Evolutionary conservation across 2,888 invertebrate genomes (phyloP).

Genomic region (Scaptomyza parva): DNA sequence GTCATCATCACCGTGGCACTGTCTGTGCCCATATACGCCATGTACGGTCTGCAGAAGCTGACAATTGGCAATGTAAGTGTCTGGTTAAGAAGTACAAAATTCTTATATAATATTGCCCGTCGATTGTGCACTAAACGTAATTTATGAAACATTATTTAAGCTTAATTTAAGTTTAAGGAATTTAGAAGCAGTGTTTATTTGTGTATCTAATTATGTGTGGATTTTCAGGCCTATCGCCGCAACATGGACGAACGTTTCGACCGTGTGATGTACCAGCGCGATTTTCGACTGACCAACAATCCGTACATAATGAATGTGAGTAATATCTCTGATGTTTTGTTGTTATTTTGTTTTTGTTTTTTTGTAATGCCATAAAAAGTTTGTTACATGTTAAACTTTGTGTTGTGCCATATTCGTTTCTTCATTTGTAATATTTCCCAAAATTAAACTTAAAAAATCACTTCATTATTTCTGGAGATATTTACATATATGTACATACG

Average conservation of each 20-base stretch:
- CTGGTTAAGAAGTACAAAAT: constrained; percentile 44
- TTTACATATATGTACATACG: no score
- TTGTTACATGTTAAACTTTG: constrained; percentile 4
- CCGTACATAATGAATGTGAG: constrained; percentile 88
- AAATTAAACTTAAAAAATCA: background rate
- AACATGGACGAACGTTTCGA: constrained; percentile 86
- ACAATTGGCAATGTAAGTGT: constrained; percentile 88
- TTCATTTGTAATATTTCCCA: background rate
- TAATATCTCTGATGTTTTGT: constrained; percentile 34
- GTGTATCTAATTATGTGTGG: background rate
- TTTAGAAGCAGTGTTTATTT: constrained; percentile 1
- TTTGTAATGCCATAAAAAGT: constrained; percentile 4
- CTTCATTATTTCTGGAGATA: background rate
- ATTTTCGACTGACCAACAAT: constrained; percentile 87
- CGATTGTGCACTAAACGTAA: constrained; percentile 56
- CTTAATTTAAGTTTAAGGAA: constrained; percentile 10
- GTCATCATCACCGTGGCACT: constrained; percentile 87
- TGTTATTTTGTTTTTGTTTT: no score
- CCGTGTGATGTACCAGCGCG: constrained; percentile 87
- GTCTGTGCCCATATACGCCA: constrained; percentile 87
- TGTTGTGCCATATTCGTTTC: background rate
- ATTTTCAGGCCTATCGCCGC: constrained; percentile 87
- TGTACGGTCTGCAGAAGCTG: constrained; percentile 88
- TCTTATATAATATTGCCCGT: constrained; percentile 81
- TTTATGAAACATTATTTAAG: constrained; percentile 67